phyloP scores from a whole-genome alignment of 1,140 invertebrate species.

The Hyphantria cunea region DNA sequence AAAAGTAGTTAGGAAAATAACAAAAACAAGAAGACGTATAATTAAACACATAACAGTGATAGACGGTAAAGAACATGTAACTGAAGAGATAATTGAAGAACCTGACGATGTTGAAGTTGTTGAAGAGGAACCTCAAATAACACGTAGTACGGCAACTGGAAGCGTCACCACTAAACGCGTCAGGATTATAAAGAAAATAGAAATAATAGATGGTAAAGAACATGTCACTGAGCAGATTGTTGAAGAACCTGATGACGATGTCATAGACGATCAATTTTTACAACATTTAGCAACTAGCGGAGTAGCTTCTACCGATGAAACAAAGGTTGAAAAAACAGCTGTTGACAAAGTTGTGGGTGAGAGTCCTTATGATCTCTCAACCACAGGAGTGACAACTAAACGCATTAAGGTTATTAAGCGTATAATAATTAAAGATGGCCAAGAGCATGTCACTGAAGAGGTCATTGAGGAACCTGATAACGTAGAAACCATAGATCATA shows the following conservation, averaged over 20 bases:
- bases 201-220: constrained; percentile 1
- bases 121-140: constrained; percentile 56
- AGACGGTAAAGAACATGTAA: constrained; percentile 89
- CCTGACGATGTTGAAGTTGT: constrained; percentile 83
- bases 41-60: constrained; percentile 89
- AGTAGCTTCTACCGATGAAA: constrained; percentile 76
- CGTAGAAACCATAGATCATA: constrained; percentile 32
- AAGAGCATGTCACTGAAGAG: constrained; percentile 86
- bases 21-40: constrained; percentile 84
- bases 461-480: constrained; percentile 87
- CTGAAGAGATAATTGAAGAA: constrained; percentile 88
- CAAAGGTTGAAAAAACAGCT: constrained; percentile 87
- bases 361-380: constrained; percentile 37
- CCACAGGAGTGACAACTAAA: constrained; percentile 70
- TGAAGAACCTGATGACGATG: constrained; percentile 33
- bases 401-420: constrained; percentile 85
- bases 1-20: constrained; percentile 85
- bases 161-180: constrained; percentile 78
- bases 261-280: too few species aligned
- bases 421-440: constrained; percentile 88
- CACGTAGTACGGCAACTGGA: constrained; percentile 78
- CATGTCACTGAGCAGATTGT: background rate
- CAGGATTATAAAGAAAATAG: background rate
- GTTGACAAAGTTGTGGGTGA: constrained; percentile 86
- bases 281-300: too few species aligned